Evolutionary conservation across 2,113 vertebrate genomes (phyloP).

Genomic region (Cinclus mexicanus): DNA sequence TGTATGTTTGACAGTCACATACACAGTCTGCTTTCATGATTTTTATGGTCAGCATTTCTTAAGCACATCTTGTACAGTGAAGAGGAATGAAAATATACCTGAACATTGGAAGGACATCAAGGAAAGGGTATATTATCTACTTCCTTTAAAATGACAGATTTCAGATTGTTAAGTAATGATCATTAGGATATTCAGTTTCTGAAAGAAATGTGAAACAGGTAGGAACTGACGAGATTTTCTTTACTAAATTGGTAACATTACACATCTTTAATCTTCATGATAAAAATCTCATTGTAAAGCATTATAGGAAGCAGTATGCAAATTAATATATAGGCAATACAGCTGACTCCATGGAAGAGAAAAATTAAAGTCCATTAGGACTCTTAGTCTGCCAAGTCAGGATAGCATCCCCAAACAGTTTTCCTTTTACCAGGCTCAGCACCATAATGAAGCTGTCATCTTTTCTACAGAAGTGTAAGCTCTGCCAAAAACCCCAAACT

Average conservation of each 20-base stretch:
- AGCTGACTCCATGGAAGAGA: not conserved
- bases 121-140: not conserved
- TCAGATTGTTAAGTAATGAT: not conserved
- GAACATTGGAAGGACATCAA: not conserved
- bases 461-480: not conserved
- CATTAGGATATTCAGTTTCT: not conserved
- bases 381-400: conserved; percentile 7
- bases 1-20: not conserved
- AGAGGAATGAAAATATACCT: not conserved
- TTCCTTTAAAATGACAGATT: not conserved
- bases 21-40: not conserved
- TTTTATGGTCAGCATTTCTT: not conserved
- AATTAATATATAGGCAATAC: conserved; percentile 73
- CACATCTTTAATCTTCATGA: conserved; percentile 36
- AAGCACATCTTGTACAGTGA: not conserved
- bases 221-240: not conserved
- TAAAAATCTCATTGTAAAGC: conserved; percentile 27
- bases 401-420: not conserved
- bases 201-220: not conserved
- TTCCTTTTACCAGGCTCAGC: not conserved
- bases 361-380: not conserved
- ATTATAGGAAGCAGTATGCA: conserved; percentile 65
- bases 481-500: not conserved
- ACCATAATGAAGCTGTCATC: not conserved
- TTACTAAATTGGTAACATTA: not conserved